Evolutionary conservation across 1,140 invertebrate species (phyloP).

Genomic region (Orius laevigatus): DNA sequence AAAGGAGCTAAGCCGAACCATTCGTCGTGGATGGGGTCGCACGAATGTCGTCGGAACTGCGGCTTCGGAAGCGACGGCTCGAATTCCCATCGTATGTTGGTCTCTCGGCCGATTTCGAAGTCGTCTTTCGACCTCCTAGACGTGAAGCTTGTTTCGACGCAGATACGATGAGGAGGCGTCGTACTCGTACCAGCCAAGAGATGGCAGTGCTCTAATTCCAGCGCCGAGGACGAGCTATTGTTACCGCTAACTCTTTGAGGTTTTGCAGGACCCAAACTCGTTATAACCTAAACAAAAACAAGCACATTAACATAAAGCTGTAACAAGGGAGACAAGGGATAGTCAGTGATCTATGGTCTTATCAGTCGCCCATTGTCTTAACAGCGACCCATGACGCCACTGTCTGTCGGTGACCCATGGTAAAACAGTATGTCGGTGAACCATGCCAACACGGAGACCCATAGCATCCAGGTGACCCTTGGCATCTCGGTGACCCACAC

Average conservation of each 20-base stretch:
- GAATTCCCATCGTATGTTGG: conserved; percentile 24
- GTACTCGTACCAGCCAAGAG: conserved; percentile 25
- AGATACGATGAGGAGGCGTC: conserved; percentile 39
- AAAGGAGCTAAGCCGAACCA: conserved; percentile 56
- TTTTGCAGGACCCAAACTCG: conserved; percentile 50
- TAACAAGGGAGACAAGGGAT: no score
- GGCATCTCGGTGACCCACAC: no score
- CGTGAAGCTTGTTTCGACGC: conserved; percentile 60
- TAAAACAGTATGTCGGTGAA: no score
- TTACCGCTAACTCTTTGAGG: conserved; percentile 36
- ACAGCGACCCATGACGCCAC: no score
- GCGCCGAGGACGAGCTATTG: conserved; percentile 18
- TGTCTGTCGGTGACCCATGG: no score
- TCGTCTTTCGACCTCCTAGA: background rate
- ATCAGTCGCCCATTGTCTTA: no score
- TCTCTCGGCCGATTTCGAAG: background rate
- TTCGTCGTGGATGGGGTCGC: conserved; percentile 38
- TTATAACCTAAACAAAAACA: conserved; percentile 45
- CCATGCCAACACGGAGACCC: no score
- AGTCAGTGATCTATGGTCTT: no score
- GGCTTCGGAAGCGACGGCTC: conserved; percentile 18
- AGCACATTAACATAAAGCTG: background rate
- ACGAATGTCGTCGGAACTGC: background rate
- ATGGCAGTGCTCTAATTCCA: conserved; percentile 23
- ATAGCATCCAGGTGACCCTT: no score